Percentiles rank a stretch among this genome's conserved stretches.
Evolutionary conservation across 2,888 invertebrate genomes (phyloP).

Genomic region (Drosophila ezoana): DNA sequence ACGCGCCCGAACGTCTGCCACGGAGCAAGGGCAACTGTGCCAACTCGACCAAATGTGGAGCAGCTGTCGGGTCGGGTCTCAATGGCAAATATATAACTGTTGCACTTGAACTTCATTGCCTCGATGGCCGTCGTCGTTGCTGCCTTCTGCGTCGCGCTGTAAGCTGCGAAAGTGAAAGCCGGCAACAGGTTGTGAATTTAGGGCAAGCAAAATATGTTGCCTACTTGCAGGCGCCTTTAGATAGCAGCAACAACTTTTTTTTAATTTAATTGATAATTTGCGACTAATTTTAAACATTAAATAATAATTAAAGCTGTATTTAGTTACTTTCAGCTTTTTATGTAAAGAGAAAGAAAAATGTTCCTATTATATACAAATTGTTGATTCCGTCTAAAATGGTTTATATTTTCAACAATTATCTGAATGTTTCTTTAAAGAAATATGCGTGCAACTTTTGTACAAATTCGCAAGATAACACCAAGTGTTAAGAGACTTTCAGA

Average conservation of each 20-base stretch:
- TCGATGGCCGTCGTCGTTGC: slow-evolving; percentile 46
- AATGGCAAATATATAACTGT: slow-evolving; percentile 58
- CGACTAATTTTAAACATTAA: neutral
- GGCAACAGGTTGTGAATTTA: slow-evolving; percentile 69
- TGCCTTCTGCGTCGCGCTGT: slow-evolving; percentile 28
- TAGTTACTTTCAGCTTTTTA: neutral
- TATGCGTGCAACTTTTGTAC: too few species aligned
- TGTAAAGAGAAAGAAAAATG: too few species aligned
- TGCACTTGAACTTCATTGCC: slow-evolving; percentile 82
- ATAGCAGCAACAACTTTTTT: neutral
- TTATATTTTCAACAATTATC: too few species aligned
- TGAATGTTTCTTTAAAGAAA: too few species aligned
- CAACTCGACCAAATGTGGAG: slow-evolving; percentile 17
- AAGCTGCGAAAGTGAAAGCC: slow-evolving; percentile 73
- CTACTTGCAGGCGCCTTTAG: slow-evolving; percentile 11
- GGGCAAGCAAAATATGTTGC: slow-evolving; percentile 29
- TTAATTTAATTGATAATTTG: neutral
- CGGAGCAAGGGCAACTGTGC: neutral
- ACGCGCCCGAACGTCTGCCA: slow-evolving; percentile 42
- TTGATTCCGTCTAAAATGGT: too few species aligned
- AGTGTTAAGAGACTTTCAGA: too few species aligned
- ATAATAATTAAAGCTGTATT: neutral
- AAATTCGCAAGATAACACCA: too few species aligned
- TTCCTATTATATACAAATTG: too few species aligned
- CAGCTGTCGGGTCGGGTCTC: slow-evolving; percentile 22